Conservation (phyloP, 2,888 invertebrate species). For the Caenorhabditis sinica region DNA sequence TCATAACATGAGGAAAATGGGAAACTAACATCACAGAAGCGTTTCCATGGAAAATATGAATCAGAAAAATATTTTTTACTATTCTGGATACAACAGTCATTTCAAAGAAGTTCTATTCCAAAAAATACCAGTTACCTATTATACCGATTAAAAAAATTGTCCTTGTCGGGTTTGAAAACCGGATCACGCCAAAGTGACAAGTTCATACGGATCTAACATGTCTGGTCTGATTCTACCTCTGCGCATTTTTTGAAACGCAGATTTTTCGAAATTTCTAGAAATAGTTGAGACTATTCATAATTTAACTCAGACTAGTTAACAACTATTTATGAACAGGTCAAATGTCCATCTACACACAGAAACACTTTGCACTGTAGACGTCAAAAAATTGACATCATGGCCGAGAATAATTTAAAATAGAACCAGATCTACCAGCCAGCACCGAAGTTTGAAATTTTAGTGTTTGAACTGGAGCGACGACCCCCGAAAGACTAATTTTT, state of each 20-base stretch:
- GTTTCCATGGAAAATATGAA: background rate
- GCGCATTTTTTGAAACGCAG: too few species aligned
- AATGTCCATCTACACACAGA: background rate
- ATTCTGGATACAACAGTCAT: too few species aligned
- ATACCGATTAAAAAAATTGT: background rate
- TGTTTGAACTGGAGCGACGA: slow-evolving; percentile 26
- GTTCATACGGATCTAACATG: background rate
- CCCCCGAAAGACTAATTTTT: background rate
- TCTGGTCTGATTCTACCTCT: too few species aligned
- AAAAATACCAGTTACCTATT: background rate
- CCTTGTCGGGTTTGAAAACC: slow-evolving; percentile 3
- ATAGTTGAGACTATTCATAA: too few species aligned
- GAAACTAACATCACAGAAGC: too few species aligned
- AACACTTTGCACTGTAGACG: slow-evolving; percentile 39
- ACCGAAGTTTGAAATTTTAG: slow-evolving; percentile 19
- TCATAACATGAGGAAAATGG: background rate
- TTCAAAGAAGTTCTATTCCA: background rate
- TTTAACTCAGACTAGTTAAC: background rate
- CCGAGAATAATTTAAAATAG: background rate
- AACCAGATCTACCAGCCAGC: slow-evolving; percentile 5
- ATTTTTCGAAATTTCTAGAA: background rate
- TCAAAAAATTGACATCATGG: slow-evolving; percentile 30
- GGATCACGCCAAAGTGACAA: slow-evolving; percentile 1
- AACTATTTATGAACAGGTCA: background rate
- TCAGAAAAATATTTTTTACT: too few species aligned